Evolutionary conservation across 2,888 invertebrate genomes (phyloP).

Genomic region (Monoplex corrugatus): DNA sequence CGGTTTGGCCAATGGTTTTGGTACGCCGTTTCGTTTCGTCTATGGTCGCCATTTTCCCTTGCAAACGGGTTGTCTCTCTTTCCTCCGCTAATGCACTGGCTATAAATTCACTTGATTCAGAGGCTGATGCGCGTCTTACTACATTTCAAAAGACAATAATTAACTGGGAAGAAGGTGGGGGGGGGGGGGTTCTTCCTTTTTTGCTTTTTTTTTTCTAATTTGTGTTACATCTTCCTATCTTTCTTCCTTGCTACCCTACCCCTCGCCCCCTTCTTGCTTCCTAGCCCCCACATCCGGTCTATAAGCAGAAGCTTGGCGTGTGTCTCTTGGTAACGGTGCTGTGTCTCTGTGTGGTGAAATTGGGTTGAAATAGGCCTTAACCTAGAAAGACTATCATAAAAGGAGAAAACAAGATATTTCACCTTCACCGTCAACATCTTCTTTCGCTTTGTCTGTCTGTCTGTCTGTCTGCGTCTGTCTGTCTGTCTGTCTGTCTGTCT

Average conservation of each 20-base stretch:
- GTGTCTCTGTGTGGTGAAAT: no score
- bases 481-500: no score
- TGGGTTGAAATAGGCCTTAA: no score
- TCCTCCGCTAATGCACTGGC: neutral
- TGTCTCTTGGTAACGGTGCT: no score
- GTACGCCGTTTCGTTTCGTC: neutral
- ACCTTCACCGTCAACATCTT: no score
- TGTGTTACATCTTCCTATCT: neutral
- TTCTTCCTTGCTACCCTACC: no score
- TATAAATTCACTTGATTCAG: neutral
- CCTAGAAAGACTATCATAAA: no score
- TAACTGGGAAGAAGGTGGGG: neutral
- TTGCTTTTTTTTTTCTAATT: neutral
- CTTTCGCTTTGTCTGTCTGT: neutral
- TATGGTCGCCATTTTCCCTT: neutral
- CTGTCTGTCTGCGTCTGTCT: no score
- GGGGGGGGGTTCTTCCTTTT: neutral
- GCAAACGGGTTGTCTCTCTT: conserved; percentile 3
- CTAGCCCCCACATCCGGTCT: no score
- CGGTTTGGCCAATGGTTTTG: neutral
- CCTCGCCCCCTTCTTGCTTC: no score
- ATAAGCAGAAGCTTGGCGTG: no score
- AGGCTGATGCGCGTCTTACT: neutral
- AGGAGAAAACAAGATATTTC: no score
- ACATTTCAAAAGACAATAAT: conserved; percentile 6